A percentile compares a stretch with the other conserved stretches of the same genome.
These are phyloP conservation scores for Drosophila repletoides DNA, from an alignment of 1,140 invertebrate genomes.

Conservation along the genomic window DNA sequence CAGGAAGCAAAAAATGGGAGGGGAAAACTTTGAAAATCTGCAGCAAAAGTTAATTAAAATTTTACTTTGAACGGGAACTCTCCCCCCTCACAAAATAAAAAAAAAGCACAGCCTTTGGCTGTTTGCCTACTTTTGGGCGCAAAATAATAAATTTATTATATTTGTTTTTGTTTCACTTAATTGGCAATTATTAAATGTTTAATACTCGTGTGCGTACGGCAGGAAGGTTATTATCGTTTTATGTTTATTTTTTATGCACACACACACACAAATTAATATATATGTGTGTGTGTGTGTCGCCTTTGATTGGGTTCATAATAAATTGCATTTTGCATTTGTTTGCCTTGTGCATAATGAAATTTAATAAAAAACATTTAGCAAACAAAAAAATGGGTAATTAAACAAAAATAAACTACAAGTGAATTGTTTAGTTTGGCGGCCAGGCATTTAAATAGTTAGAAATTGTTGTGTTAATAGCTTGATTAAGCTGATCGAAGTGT, in stretches of 20 bases:
- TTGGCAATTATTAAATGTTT: constrained; percentile 23
- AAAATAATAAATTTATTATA: not conserved
- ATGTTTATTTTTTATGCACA: constrained; percentile 15
- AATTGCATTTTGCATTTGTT: constrained; percentile 27
- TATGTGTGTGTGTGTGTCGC: constrained; percentile 25
- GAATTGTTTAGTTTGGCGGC: not conserved
- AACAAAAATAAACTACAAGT: not conserved
- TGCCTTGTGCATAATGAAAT: constrained; percentile 4
- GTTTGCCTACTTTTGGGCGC: constrained; percentile 56
- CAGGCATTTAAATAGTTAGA: not conserved
- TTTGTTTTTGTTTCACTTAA: constrained; percentile 22
- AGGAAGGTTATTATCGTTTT: constrained; percentile 67
- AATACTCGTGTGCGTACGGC: constrained; percentile 55
- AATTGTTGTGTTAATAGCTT: not conserved
- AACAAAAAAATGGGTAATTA: constrained; percentile 17
- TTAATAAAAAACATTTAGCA: constrained; percentile 31
- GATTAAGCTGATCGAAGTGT: constrained; percentile 16
- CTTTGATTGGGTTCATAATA: constrained; percentile 11
- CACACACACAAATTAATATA: constrained; percentile 9
- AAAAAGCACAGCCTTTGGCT: not conserved
- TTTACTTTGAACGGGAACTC: not conserved
- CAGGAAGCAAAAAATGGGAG: constrained; percentile 2
- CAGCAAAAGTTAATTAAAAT: constrained; percentile 4
- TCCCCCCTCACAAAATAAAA: not conserved
- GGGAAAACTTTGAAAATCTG: constrained; percentile 17